phyloP scores from a whole-genome alignment of 2,888 invertebrate genomes.

The Papilio gigon region DNA sequence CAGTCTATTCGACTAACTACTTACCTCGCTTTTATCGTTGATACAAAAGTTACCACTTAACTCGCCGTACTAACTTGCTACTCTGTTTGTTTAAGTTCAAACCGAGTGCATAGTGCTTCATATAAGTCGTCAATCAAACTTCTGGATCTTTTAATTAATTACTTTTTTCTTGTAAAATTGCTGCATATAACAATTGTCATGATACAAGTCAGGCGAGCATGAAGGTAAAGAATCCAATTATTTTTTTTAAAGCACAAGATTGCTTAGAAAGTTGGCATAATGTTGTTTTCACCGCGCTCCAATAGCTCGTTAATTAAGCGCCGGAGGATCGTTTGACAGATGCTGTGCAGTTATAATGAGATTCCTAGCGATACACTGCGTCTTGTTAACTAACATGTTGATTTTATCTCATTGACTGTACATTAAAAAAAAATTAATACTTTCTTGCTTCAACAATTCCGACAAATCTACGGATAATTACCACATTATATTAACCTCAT shows the following conservation, averaged over 20 bases:
- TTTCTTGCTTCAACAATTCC: too few species aligned
- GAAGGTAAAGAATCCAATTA: background rate
- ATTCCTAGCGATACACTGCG: background rate
- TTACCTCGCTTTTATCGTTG: too few species aligned
- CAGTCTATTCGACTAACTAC: too few species aligned
- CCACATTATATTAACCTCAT: too few species aligned
- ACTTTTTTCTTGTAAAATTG: background rate
- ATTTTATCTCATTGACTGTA: background rate
- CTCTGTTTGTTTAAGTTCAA: too few species aligned
- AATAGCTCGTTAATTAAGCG: background rate
- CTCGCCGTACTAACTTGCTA: too few species aligned
- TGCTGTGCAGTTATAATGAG: conserved; percentile 3
- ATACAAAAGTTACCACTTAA: too few species aligned
- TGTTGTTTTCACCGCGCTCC: background rate
- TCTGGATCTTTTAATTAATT: too few species aligned
- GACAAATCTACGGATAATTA: too few species aligned
- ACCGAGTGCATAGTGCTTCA: too few species aligned
- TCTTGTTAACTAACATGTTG: conserved; percentile 5
- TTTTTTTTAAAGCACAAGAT: background rate
- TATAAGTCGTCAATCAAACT: too few species aligned
- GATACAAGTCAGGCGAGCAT: background rate
- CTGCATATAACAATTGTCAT: background rate
- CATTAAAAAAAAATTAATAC: background rate
- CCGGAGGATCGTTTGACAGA: conserved; percentile 14
- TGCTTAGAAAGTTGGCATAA: conserved; percentile 11